A percentile compares a stretch with the other conserved stretches of the same genome.
phyloP scores from a whole-genome alignment of 2,888 invertebrate genomes.

The Caenorhabditis imperialis region DNA sequence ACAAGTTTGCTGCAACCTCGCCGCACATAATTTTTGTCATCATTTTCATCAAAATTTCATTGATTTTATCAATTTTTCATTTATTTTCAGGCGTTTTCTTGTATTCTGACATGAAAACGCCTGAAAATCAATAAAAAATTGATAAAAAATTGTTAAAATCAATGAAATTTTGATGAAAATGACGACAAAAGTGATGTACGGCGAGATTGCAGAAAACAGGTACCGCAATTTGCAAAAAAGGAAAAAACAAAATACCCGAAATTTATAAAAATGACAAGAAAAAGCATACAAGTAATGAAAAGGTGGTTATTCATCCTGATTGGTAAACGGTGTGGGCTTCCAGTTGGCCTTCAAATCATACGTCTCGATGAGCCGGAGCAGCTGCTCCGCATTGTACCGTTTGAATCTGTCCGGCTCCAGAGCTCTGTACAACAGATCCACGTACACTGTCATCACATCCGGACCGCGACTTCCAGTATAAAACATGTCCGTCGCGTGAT shows the following conservation, averaged over 20 bases:
- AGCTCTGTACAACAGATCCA: conserved; percentile 49
- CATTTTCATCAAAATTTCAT: too few species aligned
- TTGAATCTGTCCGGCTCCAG: conserved; percentile 45
- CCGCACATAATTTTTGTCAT: too few species aligned
- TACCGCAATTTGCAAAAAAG: too few species aligned
- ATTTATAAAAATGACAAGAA: conserved; percentile 3
- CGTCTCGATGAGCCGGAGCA: conserved; percentile 35
- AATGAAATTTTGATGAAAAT: not conserved
- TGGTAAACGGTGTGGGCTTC: conserved; percentile 13
- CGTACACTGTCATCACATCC: conserved; percentile 33
- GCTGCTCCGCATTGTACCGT: conserved; percentile 41
- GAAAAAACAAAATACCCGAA: not conserved
- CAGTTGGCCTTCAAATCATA: conserved; percentile 4
- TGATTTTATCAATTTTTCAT: too few species aligned
- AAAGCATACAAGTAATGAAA: conserved; percentile 10
- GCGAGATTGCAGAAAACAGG: not conserved
- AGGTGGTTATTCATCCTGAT: conserved; percentile 7
- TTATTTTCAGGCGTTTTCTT: too few species aligned
- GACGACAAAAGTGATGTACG: conserved; percentile 2
- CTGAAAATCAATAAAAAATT: too few species aligned
- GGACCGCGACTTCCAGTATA: conserved; percentile 6
- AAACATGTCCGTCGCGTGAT: conserved; percentile 15
- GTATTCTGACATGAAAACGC: too few species aligned
- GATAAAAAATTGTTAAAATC: too few species aligned
- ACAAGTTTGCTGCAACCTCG: too few species aligned